Conservation (phyloP, 2,888 invertebrate genomes). For the Mantis religiosa region DNA sequence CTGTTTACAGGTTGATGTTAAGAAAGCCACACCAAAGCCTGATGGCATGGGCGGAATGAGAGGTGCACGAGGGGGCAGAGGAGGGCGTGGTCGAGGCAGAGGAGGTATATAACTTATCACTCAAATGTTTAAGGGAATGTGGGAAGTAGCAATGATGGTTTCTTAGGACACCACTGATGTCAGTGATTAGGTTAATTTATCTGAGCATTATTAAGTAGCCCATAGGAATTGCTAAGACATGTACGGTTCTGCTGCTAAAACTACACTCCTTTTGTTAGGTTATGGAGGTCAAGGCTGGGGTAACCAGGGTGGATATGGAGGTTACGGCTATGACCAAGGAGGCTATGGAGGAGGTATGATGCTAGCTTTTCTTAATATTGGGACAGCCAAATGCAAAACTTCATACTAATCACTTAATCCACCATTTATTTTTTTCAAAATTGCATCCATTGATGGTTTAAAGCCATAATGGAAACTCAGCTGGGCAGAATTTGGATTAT, state of each 20-base stretch:
- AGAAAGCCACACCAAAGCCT: constrained; percentile 89
- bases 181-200: neutral
- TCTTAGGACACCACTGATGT: constrained; percentile 25
- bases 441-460: neutral
- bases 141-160: constrained; percentile 13
- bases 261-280: constrained; percentile 9
- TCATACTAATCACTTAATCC: neutral
- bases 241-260: neutral
- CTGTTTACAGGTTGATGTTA: constrained; percentile 74
- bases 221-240: neutral
- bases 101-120: constrained; percentile 60
- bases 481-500: neutral
- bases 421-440: neutral
- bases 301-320: constrained; percentile 58
- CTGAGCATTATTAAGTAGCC: neutral
- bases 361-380: constrained; percentile 11
- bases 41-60: constrained; percentile 64
- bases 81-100: constrained; percentile 56
- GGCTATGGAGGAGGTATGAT: constrained; percentile 52
- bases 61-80: constrained; percentile 59
- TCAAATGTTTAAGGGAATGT: constrained; percentile 43
- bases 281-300: constrained; percentile 53
- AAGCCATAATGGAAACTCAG: neutral
- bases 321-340: constrained; percentile 62
- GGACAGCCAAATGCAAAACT: neutral